phyloP scores from a whole-genome alignment of 1,140 invertebrate genomes.

The Agrypnia vestita region DNA sequence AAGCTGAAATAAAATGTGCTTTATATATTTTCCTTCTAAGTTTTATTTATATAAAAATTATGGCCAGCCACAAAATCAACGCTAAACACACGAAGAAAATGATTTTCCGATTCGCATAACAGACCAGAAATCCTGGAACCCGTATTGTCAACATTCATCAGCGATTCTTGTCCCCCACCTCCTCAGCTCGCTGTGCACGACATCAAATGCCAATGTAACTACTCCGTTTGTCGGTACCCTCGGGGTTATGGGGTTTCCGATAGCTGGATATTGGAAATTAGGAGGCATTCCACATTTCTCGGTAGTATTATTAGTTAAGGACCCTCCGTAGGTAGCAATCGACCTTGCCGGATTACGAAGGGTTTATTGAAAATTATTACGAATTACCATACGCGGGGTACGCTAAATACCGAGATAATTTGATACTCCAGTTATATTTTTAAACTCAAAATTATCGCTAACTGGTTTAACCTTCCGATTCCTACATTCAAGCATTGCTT shows the following conservation, averaged over 20 bases:
- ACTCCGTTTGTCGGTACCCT: not conserved
- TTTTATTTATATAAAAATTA: no score
- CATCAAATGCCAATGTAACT: slow-evolving; percentile 8
- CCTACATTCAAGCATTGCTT: no score
- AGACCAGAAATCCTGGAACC: no score
- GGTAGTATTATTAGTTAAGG: slow-evolving; percentile 18
- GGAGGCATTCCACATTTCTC: not conserved
- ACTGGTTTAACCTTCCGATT: no score
- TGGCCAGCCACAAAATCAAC: no score
- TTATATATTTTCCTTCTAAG: no score
- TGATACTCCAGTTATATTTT: no score
- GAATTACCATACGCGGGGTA: not conserved
- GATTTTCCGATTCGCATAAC: no score
- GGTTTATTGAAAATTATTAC: slow-evolving; percentile 30
- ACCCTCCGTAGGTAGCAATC: not conserved
- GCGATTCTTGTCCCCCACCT: not conserved
- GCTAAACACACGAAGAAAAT: no score
- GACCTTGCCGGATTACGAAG: not conserved
- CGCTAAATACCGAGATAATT: not conserved
- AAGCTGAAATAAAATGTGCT: no score
- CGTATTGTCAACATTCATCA: not conserved
- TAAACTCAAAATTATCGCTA: no score
- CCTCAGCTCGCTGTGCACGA: not conserved
- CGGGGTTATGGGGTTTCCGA: slow-evolving; percentile 14
- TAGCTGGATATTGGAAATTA: not conserved